Evolutionary conservation across 53 echinoderm and acorn worm species (phyloP), one percentile per base, ranked within the genome.

Genomic region (Apostichopus leukothele): DNA sequence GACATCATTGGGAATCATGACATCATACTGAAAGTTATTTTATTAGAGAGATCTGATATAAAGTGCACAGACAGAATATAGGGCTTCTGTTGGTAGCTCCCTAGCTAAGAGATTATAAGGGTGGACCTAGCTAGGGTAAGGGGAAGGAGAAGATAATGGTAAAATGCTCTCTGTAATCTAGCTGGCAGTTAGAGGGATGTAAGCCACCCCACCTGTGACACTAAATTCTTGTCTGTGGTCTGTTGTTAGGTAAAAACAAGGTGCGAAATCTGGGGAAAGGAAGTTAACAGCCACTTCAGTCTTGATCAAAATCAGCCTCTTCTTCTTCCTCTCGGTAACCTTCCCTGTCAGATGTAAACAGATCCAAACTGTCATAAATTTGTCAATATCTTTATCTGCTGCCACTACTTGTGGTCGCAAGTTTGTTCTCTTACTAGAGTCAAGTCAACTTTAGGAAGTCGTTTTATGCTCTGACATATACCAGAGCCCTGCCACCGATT

Each of bases 341-440:
- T 81, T 81, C 55, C 55, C 22, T 81, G 55, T 81, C 55, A 81
- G 59, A 81, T 81, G 81, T 81, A 81, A 81, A 81, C 81, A 81
- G 81, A 54, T 19, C 55, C 5, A 1, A 59, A 20, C 54, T 57
- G 18, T 71, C 81, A 81, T 81, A 81, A 81, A 81, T 81, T 53
- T 81, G 81, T 81, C 81, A 81, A 23, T 81, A 54, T 81, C 59
- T 81, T 81, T 81, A 81, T 81, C 81, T 59, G 54, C 55, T 81
- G 19, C 71, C 71, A 5, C 81, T 81, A 19, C 60, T 59, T 81
- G 81, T 81, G 81, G 81, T 81, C 39, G 39, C 39, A 39, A 3
- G 54, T 21, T 14, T 21, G 8, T 21, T 59, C 55, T 81, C 81
- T 77, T 12, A 7, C 51, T 39, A 16, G 79, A 81, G 81, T 59